Evolutionary conservation across 2,797 vertebrate genomes (phyloP), one percentile per base, ranked within the genome.

Genomic region (Glyptemys insculpta): DNA sequence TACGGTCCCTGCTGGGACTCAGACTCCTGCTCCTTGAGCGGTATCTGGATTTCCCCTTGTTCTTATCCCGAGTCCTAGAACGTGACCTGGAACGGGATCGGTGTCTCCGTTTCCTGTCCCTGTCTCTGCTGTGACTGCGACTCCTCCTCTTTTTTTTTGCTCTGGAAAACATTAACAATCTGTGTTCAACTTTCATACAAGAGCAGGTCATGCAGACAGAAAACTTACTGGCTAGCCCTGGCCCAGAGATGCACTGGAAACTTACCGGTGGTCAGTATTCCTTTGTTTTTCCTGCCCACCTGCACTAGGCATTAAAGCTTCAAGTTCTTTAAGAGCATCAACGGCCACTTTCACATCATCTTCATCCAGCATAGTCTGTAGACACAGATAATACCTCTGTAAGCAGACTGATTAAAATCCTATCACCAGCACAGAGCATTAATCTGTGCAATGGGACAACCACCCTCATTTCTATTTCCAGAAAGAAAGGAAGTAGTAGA

Each of bases 311-410:
- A 99, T 99, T 56, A 99, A 98, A 97, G 99, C 99, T 97, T 99
- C 99, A 5, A 99, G 98, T 79, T 99, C 99, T 78, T 99, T 99
- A 96, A 99, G 98, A 27, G 99, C 99, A 96, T 99, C 99, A 62
- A 99, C 99, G 34, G 99, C 99, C 1, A 99, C 99, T 87, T 99
- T 99, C 83, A 99, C 99, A n/a, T 99, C 99, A 88, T 99, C 99
- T 72, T 99, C 99, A 86, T 99, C 99, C 72, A 99, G 95, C 93
- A 99, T 97, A 16, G 65, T 98, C 99, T 99, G 81, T 23, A 68
- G 59, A 65, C 50, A 62, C 41, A 94, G 56, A 92, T 34, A 92
- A 68, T 0, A 44, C 1, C 0, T 56, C 68, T 5, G 15, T 81
- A 41, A 88, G 44, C 52, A 72, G 2, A 11, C 84, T 82, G 50